Conservation (phyloP, 2,888 invertebrate species). For the Chaitophorus viminalis region DNA sequence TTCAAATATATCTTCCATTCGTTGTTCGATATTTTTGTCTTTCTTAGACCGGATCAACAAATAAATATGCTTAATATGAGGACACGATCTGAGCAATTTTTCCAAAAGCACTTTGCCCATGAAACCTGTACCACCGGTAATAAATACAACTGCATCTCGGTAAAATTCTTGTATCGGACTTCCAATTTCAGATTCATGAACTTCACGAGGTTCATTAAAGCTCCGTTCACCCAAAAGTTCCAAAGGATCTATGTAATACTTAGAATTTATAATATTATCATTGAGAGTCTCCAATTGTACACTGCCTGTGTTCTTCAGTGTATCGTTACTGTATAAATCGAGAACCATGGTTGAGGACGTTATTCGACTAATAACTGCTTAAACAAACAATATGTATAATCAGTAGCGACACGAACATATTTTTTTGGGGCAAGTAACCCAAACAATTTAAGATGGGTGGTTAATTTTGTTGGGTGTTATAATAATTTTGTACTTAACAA, state of each 20-base stretch:
- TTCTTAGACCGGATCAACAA: conserved; percentile 72
- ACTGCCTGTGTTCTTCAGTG: conserved; percentile 36
- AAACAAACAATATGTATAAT: too few relatives aligned
- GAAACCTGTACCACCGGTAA: conserved; percentile 85
- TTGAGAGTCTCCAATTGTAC: conserved; percentile 16
- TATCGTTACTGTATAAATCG: conserved; percentile 57
- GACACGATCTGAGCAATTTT: conserved; percentile 75
- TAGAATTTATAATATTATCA: conserved; percentile 63
- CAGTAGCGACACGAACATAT: too few relatives aligned
- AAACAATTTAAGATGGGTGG: too few relatives aligned
- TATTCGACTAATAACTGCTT: neutral
- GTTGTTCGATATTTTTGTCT: conserved; percentile 70
- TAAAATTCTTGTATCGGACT: conserved; percentile 74
- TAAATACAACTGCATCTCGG: conserved; percentile 76
- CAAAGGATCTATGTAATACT: conserved; percentile 63
- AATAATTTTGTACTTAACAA: too few relatives aligned
- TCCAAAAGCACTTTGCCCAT: conserved; percentile 78
- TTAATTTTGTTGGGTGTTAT: too few relatives aligned
- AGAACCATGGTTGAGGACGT: conserved; percentile 51
- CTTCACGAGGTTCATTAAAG: conserved; percentile 63
- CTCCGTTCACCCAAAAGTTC: conserved; percentile 63
- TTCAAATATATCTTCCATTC: conserved; percentile 69
- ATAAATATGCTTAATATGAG: conserved; percentile 72
- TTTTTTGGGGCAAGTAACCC: too few relatives aligned
- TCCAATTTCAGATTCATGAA: conserved; percentile 61